phyloP scores from a whole-genome alignment of 2,888 invertebrate species.

The Noctua pronuba region DNA sequence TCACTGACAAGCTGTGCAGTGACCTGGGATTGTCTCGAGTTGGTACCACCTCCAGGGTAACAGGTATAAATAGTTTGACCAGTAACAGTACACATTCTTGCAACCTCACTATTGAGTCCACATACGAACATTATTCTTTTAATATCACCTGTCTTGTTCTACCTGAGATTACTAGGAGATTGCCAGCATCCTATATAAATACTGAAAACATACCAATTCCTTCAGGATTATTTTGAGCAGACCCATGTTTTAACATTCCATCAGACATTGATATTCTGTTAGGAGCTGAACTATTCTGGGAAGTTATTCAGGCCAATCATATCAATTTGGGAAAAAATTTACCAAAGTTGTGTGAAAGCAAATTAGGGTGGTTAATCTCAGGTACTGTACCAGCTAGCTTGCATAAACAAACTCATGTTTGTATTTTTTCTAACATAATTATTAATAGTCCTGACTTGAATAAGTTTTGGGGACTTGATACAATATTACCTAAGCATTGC shows the following conservation, averaged over 20 bases:
- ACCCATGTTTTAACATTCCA: constrained; percentile 7
- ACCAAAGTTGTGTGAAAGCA: constrained; percentile 8
- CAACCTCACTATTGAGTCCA: background rate
- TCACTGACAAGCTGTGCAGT: background rate
- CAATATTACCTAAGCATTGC: background rate
- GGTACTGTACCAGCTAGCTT: background rate
- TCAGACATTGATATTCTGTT: constrained; percentile 11
- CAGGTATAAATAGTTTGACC: constrained; percentile 9
- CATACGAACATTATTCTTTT: background rate
- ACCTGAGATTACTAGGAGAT: constrained; percentile 1
- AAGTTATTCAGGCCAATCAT: constrained; percentile 12
- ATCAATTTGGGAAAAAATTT: background rate
- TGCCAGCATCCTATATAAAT: constrained; percentile 2
- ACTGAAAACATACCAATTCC: background rate
- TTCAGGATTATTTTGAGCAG: constrained; percentile 1
- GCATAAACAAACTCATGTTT: background rate
- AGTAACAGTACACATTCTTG: constrained; percentile 21
- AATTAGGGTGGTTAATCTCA: constrained; percentile 1
- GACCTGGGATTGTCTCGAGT: background rate
- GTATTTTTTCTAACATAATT: background rate
- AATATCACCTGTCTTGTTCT: background rate
- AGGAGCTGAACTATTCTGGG: constrained; percentile 12
- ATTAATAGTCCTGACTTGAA: background rate
- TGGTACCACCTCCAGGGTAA: background rate
- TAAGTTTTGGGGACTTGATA: constrained; percentile 11